These are phyloP conservation scores for Oscheius sp. DNA, from an alignment of 2,888 invertebrate genomes.

Conservation along the genomic window DNA sequence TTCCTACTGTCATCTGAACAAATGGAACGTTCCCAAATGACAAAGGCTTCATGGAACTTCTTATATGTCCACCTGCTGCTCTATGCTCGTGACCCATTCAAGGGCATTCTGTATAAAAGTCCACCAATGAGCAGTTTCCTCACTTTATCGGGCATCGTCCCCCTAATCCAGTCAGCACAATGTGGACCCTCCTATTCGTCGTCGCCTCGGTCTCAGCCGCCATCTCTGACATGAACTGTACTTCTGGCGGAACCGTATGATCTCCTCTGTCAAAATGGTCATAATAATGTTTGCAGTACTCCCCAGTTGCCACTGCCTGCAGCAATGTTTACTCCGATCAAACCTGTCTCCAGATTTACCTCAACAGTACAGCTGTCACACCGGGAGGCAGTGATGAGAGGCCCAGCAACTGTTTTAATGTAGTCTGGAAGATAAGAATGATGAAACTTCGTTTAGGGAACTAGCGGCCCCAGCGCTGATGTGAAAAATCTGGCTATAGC, in stretches of 20 bases:
- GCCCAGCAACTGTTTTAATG: neutral
- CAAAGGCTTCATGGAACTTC: no score
- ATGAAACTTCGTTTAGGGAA: no score
- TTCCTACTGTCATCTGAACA: no score
- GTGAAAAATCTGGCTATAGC: conserved; percentile 4
- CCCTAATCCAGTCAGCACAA: neutral
- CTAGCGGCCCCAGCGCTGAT: neutral
- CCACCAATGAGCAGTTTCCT: no score
- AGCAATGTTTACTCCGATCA: conserved; percentile 44
- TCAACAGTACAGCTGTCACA: neutral
- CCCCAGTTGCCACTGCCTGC: conserved; percentile 42
- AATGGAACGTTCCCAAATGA: no score
- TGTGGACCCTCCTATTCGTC: neutral
- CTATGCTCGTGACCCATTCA: no score
- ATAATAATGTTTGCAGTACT: conserved; percentile 35
- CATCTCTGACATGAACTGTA: neutral
- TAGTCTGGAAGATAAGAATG: neutral
- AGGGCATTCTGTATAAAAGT: no score
- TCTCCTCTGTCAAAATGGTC: neutral
- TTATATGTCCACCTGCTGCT: no score
- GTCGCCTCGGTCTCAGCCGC: neutral
- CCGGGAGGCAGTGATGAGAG: neutral
- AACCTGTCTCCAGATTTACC: conserved; percentile 40
- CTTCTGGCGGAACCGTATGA: neutral
- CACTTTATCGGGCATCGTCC: no score